Evolutionary conservation across 2,797 vertebrate genomes (phyloP), one percentile per base, ranked within the genome.

Genomic region (Mormyrops boulengeri): DNA sequence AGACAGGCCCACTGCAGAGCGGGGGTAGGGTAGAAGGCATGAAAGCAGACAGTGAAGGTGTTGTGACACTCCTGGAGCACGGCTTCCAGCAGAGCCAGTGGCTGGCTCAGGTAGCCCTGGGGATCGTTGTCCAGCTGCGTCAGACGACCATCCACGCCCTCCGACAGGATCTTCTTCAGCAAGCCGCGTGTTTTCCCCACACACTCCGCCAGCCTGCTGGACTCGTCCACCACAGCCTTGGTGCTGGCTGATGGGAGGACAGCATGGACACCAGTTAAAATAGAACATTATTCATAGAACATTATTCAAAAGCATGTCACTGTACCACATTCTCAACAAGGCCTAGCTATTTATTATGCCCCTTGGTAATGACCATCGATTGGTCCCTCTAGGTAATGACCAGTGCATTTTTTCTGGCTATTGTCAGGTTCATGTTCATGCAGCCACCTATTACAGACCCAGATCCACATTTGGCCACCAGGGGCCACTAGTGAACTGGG

Each of bases 11-110:
- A 99, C 93, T 99, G 99, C 77, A 99, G 95, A 53, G 98, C 97
- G 0, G 99, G 98, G 0, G 99, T 99, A 11, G 99, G 98, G 92
- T 99, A 99, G 95, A 99, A 99, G 0, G 98, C 98, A 92, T 99
- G 98, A 93, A 99, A 99, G 93, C 99, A 99, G 92, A 98, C 98
- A 4, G 99, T 99, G 92, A 99, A 99, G 1, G 98, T 99, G 94
- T 98, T 99, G 93, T 99, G 98, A 91, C 98, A 99, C 91, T 99
- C 99, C 92, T 99, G 98, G 92, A 99, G 96, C 89, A 99, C 98
- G 8, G 99, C 98, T 93, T 99, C 99, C 30, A 99, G 94, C 88
- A 99, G 96, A 47, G 97, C 98, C 57, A 99, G 94, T 0, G 99
- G 99, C 89, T 99, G 98, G 91, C 98, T 99, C 91, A 99, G 96